Evolutionary conservation across 2,888 invertebrate species (phyloP), one percentile per base, ranked within the genome.

Genomic region (Sussaba pulchella): DNA sequence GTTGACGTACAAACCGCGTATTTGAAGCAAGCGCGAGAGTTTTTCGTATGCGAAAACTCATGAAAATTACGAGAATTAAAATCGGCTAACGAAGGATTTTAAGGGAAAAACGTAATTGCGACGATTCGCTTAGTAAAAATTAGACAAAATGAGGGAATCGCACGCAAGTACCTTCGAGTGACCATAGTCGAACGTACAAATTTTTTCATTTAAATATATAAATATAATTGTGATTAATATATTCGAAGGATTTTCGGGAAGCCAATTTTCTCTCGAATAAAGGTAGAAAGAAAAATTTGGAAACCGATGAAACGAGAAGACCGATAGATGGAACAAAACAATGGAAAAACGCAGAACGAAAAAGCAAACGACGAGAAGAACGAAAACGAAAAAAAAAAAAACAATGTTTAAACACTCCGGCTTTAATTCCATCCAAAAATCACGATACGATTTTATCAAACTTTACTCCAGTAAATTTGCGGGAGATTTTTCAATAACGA

Each of bases 1-100:
- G 50, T 89, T 93, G 69, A 93, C 93, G 21, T 93, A 93, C 86
- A 93, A 93, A 85, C 93, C 93, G 69, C 90, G 93, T 83, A 93
- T 93, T 86, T 93, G 92, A 84, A 82, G 67, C 24, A 74, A 67
- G 66, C 61, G 64, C 24, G 45, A 66, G 78, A 78, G 76, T 75
- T 73, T 77, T 77, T 77, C 77, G 69, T 63, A 54, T 47, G 67
- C 76, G 77, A 78, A 78, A 81, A 78, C 73, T 81, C 77, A n/a
- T 1, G 63, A 73, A 5, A 77, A 77, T 69, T 36, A 43, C 57
- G 63, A 45, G 17, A 43, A 63, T 19, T 0, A 24, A 50, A 43
- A n/a, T n/a, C n/a, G n/a, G n/a, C n/a, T n/a, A n/a, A n/a, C n/a
- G n/a, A n/a, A n/a, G n/a, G n/a, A n/a, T n/a, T n/a, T n/a, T n/a